A percentile compares a stretch with the other conserved stretches of the same genome.
phyloP scores from a whole-genome alignment of 2,797 vertebrate species.

The Champsocephalus esox region DNA sequence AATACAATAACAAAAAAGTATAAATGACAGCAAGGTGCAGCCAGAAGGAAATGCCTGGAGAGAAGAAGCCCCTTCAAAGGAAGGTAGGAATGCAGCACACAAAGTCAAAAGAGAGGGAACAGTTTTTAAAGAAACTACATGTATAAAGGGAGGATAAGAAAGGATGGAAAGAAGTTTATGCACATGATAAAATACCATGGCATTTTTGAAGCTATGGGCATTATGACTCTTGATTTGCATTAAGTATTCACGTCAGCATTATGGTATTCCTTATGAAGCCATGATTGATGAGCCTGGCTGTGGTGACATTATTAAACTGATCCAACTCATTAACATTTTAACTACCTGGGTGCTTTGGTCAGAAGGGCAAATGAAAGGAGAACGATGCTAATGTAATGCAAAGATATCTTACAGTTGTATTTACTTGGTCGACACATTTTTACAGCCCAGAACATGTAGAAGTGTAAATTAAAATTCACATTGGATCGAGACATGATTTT shows the following conservation, averaged over 20 bases:
- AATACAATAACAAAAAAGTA: conserved; percentile 25
- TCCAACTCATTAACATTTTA: conserved; percentile 82
- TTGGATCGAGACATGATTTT: conserved; percentile 8
- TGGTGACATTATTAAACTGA: conserved; percentile 82
- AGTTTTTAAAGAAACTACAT: conserved; percentile 8
- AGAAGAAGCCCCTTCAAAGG: conserved; percentile 27
- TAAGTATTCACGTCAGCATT: conserved; percentile 68
- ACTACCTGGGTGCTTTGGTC: conserved; percentile 65
- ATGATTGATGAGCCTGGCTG: conserved; percentile 71
- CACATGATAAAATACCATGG: conserved; percentile 20
- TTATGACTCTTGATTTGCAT: conserved; percentile 57
- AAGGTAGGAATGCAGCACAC: conserved; percentile 10
- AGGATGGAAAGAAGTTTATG: conserved; percentile 30
- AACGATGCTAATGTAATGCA: conserved; percentile 44
- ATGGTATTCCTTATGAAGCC: conserved; percentile 62
- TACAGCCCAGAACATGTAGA: conserved; percentile 8
- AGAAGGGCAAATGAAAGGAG: conserved; percentile 48
- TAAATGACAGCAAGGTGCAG: conserved; percentile 33
- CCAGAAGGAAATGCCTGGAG: conserved; percentile 33
- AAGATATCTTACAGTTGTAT: conserved; percentile 46
- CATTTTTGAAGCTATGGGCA: conserved; percentile 29
- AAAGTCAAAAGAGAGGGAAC: conserved; percentile 8
- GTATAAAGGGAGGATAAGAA: conserved; percentile 1
- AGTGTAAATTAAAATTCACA: conserved; percentile 36
- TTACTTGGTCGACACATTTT: conserved; percentile 29